Evolutionary conservation across 2,113 vertebrate genomes (phyloP).

Genomic region (Riparia riparia): DNA sequence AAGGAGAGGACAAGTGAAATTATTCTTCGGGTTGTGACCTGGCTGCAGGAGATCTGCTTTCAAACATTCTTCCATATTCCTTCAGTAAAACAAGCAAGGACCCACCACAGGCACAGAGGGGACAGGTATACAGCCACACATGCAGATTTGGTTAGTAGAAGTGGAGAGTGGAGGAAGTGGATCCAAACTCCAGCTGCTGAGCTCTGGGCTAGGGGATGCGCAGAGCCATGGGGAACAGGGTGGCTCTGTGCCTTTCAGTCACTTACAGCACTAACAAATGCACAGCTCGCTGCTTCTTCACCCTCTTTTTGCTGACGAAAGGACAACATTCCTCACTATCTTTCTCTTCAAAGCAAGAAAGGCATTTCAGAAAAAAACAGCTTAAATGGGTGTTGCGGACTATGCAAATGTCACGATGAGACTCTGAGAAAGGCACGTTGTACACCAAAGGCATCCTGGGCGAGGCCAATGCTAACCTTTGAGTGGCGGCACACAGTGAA

Average conservation of each 20-base stretch:
- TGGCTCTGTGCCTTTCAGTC: not conserved
- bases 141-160: not conserved
- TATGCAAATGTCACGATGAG: not conserved
- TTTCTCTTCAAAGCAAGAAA: not conserved
- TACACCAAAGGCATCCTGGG: not conserved
- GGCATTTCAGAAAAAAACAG: not conserved
- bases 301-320: not conserved
- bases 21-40: not conserved
- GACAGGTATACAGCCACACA: not conserved
- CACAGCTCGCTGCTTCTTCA: not conserved
- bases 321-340: not conserved
- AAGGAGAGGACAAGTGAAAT: not conserved
- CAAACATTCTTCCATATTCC: not conserved
- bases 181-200: not conserved
- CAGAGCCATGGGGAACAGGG: rapidly evolving
- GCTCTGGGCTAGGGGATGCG: not conserved
- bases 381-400: not conserved
- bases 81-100: not conserved
- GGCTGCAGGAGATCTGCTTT: not conserved
- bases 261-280: not conserved
- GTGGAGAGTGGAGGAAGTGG: not conserved
- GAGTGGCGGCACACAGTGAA: not conserved
- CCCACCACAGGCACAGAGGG: not conserved
- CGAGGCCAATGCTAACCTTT: not conserved
- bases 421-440: not conserved